Base-by-base conservation (phyloP, 2,888 invertebrate genomes). In the Dermolepida albohirtum region DNA sequence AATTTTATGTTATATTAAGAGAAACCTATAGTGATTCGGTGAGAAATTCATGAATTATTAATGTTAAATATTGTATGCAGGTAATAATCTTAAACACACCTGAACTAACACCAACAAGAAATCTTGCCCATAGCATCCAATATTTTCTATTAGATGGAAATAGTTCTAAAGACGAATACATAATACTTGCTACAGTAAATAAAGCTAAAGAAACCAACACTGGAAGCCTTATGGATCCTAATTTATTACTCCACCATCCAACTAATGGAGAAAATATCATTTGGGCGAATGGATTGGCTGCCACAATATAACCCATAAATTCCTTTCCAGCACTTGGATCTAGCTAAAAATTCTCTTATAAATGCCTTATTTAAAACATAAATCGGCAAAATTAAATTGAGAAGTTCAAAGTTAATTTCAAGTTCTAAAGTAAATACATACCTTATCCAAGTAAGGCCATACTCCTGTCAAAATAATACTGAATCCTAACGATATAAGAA, bases 371-470 rank as follows among this genome's bases (percentile, higher is more conserved):
- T 14, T 8, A 4, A 10, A 52, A n/a, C n/a, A n/a, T n/a, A 22
- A 22, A 1, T 22, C 0, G 11, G 1, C 6, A 10, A 22, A 27
- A n/a, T 8, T 22, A 7, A 51, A 29, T 29, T 17, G 51, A 29
- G 22, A 51, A 10, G 5, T 14, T 27, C 10, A 57, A 34, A 11
- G 5, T 2, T 16, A 59, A 11, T 12, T 41, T 22, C 22, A 2
- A 22, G 10, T 16, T 11, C 1, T 5, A 49, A 27, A 22, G 40
- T 17, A 50, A 22, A 34, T 85, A 94, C 95, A 34, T 85, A 94
- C 95, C 89, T 93, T 93, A 79, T 91, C 90, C 67, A 95, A 87
- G 81, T 93, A 95, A 1, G 95, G 95, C 93, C 93, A 95, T 52
- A 95, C 92, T 66, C 94, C 94, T 0, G 95, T 94, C 50, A 95